Conservation (phyloP, 2,113 vertebrate species). For the Colossoma macropomum region DNA sequence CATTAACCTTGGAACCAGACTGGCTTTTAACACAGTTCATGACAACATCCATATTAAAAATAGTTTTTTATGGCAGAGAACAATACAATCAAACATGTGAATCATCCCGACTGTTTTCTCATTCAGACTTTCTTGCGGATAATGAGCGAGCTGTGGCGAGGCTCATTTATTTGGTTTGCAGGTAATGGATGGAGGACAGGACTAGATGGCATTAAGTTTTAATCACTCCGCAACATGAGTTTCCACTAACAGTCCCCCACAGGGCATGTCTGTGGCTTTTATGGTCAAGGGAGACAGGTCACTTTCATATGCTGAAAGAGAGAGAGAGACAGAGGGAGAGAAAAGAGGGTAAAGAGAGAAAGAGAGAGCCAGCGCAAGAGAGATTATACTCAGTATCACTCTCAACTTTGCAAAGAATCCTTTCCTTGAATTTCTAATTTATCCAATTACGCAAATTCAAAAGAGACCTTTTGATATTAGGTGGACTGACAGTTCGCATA, state of each 20-base stretch:
- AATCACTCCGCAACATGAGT: slow-evolving; percentile 69
- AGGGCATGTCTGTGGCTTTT: slow-evolving; percentile 66
- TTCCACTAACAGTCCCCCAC: slow-evolving; percentile 73
- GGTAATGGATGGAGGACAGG: slow-evolving; percentile 44
- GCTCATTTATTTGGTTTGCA: slow-evolving; percentile 62
- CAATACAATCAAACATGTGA: not conserved
- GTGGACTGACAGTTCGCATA: not conserved
- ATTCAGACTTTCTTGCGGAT: slow-evolving; percentile 35
- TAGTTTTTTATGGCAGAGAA: not conserved
- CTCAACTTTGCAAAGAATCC: slow-evolving; percentile 39
- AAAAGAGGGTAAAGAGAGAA: slow-evolving; percentile 44
- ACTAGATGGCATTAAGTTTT: slow-evolving; percentile 76
- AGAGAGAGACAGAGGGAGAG: not conserved
- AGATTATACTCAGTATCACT: slow-evolving; percentile 54
- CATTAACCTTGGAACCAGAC: slow-evolving; percentile 22
- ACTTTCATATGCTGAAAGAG: slow-evolving; percentile 40
- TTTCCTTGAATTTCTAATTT: slow-evolving; percentile 15
- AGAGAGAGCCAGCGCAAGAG: slow-evolving; percentile 35
- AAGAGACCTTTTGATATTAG: not conserved
- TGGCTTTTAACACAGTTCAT: slow-evolving; percentile 10
- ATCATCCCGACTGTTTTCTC: slow-evolving; percentile 31
- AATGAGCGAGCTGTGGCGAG: slow-evolving; percentile 29
- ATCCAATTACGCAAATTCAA: slow-evolving; percentile 10
- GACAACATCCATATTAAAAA: slow-evolving; percentile 13
- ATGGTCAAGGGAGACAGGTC: slow-evolving; percentile 47